Base-by-base conservation (phyloP, 2,113 vertebrate genomes). In the Erythrocebus patas region DNA sequence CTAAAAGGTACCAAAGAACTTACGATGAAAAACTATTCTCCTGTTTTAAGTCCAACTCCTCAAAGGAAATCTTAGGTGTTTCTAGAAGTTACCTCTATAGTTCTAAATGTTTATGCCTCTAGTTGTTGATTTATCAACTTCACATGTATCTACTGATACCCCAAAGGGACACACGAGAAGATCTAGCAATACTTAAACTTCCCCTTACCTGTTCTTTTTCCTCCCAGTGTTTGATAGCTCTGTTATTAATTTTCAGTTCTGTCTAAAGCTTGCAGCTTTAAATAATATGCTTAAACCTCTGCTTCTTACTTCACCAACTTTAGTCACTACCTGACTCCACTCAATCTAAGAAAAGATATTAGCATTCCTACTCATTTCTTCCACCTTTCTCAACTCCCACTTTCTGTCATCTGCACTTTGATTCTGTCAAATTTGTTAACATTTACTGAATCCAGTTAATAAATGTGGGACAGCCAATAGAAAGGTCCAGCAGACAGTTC, bases 161-260 rank as follows among this genome's bases (percentile, higher is more conserved):
- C 38, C 43, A 55, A 94, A 91, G 75, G 61, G 14, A 80, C 96
- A 86, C 30, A 85, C 40, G 43, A 66, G 27, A 64, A 48, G 23
- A 83, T 43, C 80, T 2, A 95, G 9, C 68, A 97, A 95, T 3
- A 50, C 18, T 80, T 95, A 75, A 82, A 93, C 92, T 38, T 88
- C 73, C 8, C 16, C 22, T 61, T 66, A 73, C 12, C 38, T 0
- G 48, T 75, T 86, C 35, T 89, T 43, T 40, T 22, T 89, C 35
- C 43, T 93, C 73, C 45, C 30, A 92, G 16, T 80, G 35, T 94
- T 88, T 78, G 16, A 81, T 18, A 89, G n/a, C 40, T 81, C 35
- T 64, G 20, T 82, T 38, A 30, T 32, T 76, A 68, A 81, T 25
- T 81, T 86, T 95, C 57, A 88, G 6, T 64, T 86, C 76, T 59